Evolutionary conservation across 2,113 vertebrate genomes (phyloP).

Genomic region (Haemorhous mexicanus): DNA sequence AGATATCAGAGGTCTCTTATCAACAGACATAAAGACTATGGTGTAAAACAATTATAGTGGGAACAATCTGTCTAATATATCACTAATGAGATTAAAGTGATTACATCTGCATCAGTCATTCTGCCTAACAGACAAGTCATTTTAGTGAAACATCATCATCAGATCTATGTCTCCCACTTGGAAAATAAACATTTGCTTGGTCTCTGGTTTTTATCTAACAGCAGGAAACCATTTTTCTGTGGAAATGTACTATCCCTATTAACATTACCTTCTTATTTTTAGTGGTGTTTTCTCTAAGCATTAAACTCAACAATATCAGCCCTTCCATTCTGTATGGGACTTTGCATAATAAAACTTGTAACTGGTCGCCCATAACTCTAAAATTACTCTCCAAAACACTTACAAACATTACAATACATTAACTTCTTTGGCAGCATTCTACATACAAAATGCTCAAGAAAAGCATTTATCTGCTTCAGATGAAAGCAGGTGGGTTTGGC

Average conservation of each 20-base stretch:
- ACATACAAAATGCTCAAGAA: background rate
- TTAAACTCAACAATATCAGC: constrained; percentile 18
- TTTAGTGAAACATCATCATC: constrained; percentile 33
- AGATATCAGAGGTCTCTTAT: constrained; percentile 16
- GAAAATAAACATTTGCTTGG: constrained; percentile 52
- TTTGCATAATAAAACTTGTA: background rate
- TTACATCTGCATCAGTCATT: constrained; percentile 61
- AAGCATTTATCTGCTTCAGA: background rate
- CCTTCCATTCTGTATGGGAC: background rate
- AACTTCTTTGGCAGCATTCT: background rate
- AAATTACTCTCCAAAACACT: constrained; percentile 7
- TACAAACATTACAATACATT: background rate
- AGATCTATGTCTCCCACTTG: constrained; percentile 51
- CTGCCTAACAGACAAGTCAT: constrained; percentile 30
- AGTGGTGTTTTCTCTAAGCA: background rate
- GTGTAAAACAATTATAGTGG: constrained; percentile 37
- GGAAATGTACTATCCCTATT: constrained; percentile 37
- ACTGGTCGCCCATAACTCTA: background rate
- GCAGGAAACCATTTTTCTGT: constrained; percentile 45
- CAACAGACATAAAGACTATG: constrained; percentile 2
- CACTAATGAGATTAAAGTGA: constrained; percentile 55
- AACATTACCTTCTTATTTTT: constrained; percentile 46
- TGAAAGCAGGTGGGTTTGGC: background rate
- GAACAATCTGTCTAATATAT: constrained; percentile 38
- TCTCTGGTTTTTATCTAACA: constrained; percentile 58